Evolutionary conservation across 2,888 invertebrate genomes (phyloP).

Genomic region (Temnothorax unifasciatus): DNA sequence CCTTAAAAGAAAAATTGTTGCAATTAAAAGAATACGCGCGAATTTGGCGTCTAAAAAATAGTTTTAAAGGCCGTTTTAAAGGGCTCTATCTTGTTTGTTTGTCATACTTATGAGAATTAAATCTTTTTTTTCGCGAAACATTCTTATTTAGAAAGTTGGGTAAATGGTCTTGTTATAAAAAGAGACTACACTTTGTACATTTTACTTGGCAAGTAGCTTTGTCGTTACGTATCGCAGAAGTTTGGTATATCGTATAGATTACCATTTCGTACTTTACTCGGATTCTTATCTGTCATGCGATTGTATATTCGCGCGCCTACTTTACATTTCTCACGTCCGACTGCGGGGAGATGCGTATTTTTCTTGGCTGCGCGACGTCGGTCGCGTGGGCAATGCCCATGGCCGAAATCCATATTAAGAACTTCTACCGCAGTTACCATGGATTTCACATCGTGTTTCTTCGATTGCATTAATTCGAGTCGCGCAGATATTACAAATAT

Average conservation of each 20-base stretch:
- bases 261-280: not conserved
- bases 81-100: not conserved
- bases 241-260: not conserved
- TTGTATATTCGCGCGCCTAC: constrained; percentile 1
- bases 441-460: constrained; percentile 42
- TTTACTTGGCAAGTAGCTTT: not conserved
- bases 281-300: not conserved
- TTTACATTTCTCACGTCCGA: constrained; percentile 13
- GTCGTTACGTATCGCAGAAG: too few species aligned
- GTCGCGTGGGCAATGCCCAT: constrained; percentile 79
- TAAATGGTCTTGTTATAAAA: not conserved
- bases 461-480: not conserved
- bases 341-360: constrained; percentile 18
- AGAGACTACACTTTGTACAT: not conserved
- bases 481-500: not conserved
- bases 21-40: not conserved
- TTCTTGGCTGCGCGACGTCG: constrained; percentile 40
- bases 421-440: constrained; percentile 29
- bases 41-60: not conserved
- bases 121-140: not conserved
- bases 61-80: not conserved
- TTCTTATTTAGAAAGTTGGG: not conserved
- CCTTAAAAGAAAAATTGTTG: not conserved
- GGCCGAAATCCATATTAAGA: constrained; percentile 81
- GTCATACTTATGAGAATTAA: not conserved